These are phyloP conservation scores for Macrophya alboannulata DNA, from an alignment of 2,888 invertebrate species.

Conservation along the genomic window DNA sequence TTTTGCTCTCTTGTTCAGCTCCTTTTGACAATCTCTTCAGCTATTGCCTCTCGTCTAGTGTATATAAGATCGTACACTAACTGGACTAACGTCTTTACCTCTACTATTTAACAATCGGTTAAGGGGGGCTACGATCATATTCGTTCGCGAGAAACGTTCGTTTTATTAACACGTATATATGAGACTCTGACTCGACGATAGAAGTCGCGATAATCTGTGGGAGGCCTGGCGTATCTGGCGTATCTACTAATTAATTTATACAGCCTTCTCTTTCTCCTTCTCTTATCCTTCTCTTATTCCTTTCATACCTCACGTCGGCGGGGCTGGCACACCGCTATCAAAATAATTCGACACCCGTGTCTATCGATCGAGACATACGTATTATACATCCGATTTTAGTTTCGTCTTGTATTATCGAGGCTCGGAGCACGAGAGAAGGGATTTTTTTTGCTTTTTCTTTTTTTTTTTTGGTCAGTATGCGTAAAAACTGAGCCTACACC, in stretches of 20 bases:
- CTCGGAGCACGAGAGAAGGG: background rate
- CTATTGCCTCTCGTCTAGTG: background rate
- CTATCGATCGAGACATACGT: conserved; percentile 27
- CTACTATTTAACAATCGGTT: background rate
- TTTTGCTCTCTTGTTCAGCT: background rate
- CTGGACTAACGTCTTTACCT: background rate
- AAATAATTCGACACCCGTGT: conserved; percentile 54
- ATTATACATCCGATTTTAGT: background rate
- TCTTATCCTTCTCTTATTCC: conserved; percentile 10
- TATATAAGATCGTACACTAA: background rate
- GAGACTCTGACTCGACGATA: conserved; percentile 35
- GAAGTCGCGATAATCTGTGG: conserved; percentile 54
- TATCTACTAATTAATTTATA: conserved; percentile 59
- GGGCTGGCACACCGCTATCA: conserved; percentile 44
- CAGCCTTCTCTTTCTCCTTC: conserved; percentile 42
- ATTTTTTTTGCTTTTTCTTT: background rate
- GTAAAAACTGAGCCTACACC: background rate
- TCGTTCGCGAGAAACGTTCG: conserved; percentile 18
- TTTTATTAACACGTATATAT: conserved; percentile 46
- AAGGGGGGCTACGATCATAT: background rate
- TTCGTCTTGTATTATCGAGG: background rate
- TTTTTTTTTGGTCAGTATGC: background rate
- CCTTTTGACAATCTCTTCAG: background rate
- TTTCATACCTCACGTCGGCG: conserved; percentile 31
- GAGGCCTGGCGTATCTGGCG: conserved; percentile 56